A percentile compares a stretch with the other conserved stretches of the same genome.
Evolutionary conservation across 2,113 vertebrate species (phyloP).

Genomic region (Dendrocopos noguchii): DNA sequence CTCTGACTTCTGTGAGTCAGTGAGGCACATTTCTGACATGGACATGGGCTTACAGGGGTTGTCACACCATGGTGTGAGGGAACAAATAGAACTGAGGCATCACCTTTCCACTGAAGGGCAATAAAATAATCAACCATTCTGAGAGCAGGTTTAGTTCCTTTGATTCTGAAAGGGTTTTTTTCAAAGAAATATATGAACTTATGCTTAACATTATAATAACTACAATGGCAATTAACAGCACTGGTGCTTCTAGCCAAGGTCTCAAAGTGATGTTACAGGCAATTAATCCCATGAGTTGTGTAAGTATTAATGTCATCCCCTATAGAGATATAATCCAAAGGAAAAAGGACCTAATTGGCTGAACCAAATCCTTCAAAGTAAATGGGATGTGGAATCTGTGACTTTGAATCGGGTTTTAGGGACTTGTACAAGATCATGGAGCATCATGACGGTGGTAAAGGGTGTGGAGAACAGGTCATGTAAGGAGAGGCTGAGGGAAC

Average conservation of each 20-base stretch:
- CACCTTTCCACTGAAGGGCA: neutral
- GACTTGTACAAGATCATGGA: neutral
- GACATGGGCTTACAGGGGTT: neutral
- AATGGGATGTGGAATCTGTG: neutral
- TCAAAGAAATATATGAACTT: neutral
- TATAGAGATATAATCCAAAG: neutral
- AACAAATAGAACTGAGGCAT: neutral
- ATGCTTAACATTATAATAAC: neutral
- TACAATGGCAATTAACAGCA: slow-evolving; percentile 8
- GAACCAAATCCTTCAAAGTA: neutral
- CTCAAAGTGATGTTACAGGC: slow-evolving; percentile 3
- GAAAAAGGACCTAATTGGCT: neutral
- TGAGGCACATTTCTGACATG: neutral
- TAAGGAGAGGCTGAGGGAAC: no score
- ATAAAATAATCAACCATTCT: neutral
- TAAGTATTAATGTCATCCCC: neutral
- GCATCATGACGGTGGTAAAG: neutral
- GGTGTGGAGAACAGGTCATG: no score
- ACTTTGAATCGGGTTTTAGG: neutral
- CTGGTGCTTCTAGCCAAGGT: neutral
- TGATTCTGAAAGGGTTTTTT: neutral
- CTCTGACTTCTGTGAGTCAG: neutral
- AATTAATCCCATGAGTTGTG: neutral
- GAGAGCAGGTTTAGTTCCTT: neutral
- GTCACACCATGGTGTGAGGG: neutral